Evolutionary conservation across 2,888 invertebrate species (phyloP).

Genomic region (Rhingia rostrata): DNA sequence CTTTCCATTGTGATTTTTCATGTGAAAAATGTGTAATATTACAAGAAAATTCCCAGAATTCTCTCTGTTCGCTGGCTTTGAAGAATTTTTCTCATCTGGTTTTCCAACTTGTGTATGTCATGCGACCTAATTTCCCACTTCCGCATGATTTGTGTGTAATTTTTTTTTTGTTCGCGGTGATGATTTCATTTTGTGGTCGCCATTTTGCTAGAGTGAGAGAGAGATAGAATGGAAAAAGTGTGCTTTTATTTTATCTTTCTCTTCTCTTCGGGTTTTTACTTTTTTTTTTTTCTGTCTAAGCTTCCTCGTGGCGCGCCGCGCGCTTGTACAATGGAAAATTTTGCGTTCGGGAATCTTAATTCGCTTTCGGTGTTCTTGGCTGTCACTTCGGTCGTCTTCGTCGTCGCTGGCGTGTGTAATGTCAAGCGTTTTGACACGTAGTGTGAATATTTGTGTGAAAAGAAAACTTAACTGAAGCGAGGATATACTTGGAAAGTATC

Average conservation of each 20-base stretch:
- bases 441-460: slow-evolving; percentile 10
- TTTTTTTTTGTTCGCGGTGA: slow-evolving; percentile 51
- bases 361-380: slow-evolving; percentile 28
- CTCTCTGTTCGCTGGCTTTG: slow-evolving; percentile 5
- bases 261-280: slow-evolving; percentile 13
- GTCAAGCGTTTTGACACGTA: slow-evolving; percentile 27
- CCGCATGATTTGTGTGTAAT: slow-evolving; percentile 76
- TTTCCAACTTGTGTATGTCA: slow-evolving; percentile 67
- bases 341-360: slow-evolving; percentile 27
- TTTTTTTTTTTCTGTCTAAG: slow-evolving; percentile 40
- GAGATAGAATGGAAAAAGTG: slow-evolving; percentile 43
- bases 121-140: slow-evolving; percentile 77
- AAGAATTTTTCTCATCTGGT: slow-evolving; percentile 8
- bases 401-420: slow-evolving; percentile 10
- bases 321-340: slow-evolving; percentile 53
- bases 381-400: slow-evolving; percentile 22
- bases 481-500: no score
- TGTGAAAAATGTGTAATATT: slow-evolving; percentile 9
- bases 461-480: neutral
- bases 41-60: slow-evolving; percentile 25
- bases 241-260: slow-evolving; percentile 52
- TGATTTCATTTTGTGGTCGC: slow-evolving; percentile 72
- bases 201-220: slow-evolving; percentile 70
- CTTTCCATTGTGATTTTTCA: neutral
- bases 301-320: slow-evolving; percentile 65